phyloP scores from a whole-genome alignment of 2,888 invertebrate species.

The Zhuqinia jingwanae region DNA sequence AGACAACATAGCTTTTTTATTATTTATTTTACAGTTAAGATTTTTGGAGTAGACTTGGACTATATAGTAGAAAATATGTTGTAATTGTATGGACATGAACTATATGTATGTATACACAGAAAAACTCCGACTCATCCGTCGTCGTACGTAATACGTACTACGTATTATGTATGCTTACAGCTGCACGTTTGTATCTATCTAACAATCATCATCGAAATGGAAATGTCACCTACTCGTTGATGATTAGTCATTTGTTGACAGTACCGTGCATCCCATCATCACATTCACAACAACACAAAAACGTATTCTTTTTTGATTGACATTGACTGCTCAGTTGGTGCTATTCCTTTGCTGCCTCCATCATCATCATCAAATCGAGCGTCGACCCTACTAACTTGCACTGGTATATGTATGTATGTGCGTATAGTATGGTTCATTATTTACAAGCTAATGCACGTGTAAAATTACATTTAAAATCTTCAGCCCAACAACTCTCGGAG shows the following conservation, averaged over 20 bases:
- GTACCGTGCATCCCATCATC: conserved; percentile 37
- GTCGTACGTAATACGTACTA: background rate
- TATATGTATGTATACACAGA: too few relatives aligned
- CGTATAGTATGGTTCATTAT: background rate
- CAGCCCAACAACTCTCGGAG: conserved; percentile 21
- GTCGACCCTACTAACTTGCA: conserved; percentile 40
- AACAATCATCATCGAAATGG: conserved; percentile 61
- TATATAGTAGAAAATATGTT: background rate
- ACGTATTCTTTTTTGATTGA: conserved; percentile 24
- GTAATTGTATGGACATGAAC: background rate
- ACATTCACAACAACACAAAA: too few relatives aligned
- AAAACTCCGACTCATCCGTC: background rate
- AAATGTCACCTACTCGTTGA: conserved; percentile 67
- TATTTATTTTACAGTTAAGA: conserved; percentile 46
- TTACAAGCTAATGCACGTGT: background rate
- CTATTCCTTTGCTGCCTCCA: conserved; percentile 21
- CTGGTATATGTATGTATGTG: background rate
- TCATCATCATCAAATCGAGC: conserved; percentile 33
- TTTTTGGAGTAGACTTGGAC: conserved; percentile 38
- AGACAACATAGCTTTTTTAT: conserved; percentile 11
- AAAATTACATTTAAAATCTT: conserved; percentile 13
- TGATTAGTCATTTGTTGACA: conserved; percentile 72
- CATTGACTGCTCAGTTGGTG: conserved; percentile 47
- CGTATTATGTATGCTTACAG: conserved; percentile 1
- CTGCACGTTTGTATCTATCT: too few relatives aligned